These are phyloP conservation scores for Aptenodytes patagonicus DNA, from an alignment of 2,113 vertebrate species.

Conservation along the genomic window DNA sequence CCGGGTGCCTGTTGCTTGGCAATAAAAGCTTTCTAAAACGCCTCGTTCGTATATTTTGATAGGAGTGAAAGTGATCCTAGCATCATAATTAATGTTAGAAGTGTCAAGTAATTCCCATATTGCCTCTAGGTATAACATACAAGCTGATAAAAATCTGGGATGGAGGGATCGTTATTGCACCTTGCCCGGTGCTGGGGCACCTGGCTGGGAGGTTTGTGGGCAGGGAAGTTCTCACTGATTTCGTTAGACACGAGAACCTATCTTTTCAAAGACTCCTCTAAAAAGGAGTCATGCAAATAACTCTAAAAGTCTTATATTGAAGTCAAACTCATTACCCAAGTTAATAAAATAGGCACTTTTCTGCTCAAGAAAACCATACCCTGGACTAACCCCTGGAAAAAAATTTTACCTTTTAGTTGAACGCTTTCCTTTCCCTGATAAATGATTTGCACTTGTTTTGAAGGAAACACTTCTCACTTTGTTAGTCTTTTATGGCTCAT, in stretches of 20 bases:
- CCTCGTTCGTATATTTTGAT: not conserved
- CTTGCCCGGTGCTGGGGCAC: not conserved
- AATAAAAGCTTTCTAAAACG: conserved; percentile 40
- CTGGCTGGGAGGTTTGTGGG: not conserved
- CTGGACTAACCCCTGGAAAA: not conserved
- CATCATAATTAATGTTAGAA: not conserved
- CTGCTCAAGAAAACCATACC: not conserved
- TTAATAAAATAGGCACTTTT: not conserved
- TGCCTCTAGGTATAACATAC: not conserved
- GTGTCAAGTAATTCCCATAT: not conserved
- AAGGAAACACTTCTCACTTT: not conserved
- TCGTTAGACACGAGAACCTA: not conserved
- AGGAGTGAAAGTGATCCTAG: not conserved
- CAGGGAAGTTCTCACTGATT: not conserved
- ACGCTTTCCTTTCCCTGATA: not conserved
- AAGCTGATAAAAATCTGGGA: not conserved
- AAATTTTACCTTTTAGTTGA: not conserved
- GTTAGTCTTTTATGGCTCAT: accelerated
- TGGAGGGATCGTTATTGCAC: not conserved
- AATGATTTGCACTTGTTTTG: not conserved
- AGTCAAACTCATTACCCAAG: not conserved
- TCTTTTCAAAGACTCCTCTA: not conserved
- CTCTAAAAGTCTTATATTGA: not conserved
- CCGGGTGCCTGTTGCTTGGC: conserved; percentile 56
- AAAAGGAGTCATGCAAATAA: not conserved